phyloP scores from a whole-genome alignment of 2,113 vertebrate genomes.

The Isichthys henryi region DNA sequence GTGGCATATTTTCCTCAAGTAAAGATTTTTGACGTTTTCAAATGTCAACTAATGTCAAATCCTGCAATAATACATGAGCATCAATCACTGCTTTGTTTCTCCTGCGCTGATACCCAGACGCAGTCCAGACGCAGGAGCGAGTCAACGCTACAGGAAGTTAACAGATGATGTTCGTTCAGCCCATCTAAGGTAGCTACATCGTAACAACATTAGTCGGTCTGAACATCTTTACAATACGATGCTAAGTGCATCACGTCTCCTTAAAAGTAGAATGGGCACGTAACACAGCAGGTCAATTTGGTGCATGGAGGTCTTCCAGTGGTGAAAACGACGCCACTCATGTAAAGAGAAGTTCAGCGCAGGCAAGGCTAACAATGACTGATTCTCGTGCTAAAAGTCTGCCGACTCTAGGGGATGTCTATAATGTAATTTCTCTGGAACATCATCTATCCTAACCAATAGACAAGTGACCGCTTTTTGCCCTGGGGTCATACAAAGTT shows the following conservation, averaged over 20 bases:
- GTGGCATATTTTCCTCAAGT: neutral
- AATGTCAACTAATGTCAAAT: neutral
- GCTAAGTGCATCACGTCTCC: neutral
- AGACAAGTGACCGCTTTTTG: conserved; percentile 54
- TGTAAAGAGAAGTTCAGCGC: conserved; percentile 46
- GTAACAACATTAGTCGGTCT: neutral
- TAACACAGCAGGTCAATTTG: conserved; percentile 26
- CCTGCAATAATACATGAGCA: neutral
- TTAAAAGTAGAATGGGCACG: neutral
- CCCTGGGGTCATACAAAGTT: conserved; percentile 55
- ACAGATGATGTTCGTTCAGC: neutral
- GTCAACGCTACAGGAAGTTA: neutral
- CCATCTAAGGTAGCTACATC: neutral
- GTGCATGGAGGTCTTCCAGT: conserved; percentile 50
- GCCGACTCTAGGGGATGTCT: conserved; percentile 56
- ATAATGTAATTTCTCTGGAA: conserved; percentile 61
- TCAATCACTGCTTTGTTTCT: neutral
- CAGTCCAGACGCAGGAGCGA: neutral
- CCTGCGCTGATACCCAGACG: neutral
- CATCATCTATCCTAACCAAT: conserved; percentile 59
- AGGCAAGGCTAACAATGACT: conserved; percentile 55
- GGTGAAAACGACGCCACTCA: conserved; percentile 47
- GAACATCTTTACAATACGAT: neutral
- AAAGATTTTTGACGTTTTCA: neutral
- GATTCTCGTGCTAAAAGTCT: conserved; percentile 40